Evolutionary conservation across 2,888 invertebrate genomes (phyloP).

Genomic region (Drosophila anceps): DNA sequence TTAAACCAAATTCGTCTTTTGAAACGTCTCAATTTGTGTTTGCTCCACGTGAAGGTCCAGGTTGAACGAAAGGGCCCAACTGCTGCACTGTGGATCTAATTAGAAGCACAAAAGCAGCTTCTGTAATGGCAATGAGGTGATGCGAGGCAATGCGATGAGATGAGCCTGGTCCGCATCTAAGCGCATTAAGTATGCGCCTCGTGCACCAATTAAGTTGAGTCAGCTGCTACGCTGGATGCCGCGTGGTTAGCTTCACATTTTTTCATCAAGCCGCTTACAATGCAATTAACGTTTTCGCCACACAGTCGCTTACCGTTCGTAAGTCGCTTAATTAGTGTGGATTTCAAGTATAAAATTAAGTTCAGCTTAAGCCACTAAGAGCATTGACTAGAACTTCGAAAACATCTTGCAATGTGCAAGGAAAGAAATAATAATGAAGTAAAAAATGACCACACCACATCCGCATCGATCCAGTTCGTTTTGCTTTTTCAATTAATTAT

Average conservation of each 20-base stretch:
- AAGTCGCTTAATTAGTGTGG: slow-evolving; percentile 56
- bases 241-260: slow-evolving; percentile 47
- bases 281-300: slow-evolving; percentile 73
- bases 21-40: slow-evolving; percentile 18
- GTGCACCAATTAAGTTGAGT: slow-evolving; percentile 76
- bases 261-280: slow-evolving; percentile 65
- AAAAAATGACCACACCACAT: not conserved
- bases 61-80: slow-evolving; percentile 17
- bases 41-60: slow-evolving; percentile 1
- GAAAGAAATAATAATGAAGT: not conserved
- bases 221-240: slow-evolving; percentile 44
- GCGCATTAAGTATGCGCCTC: slow-evolving; percentile 79
- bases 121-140: slow-evolving; percentile 43
- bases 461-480: not conserved
- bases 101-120: slow-evolving; percentile 65
- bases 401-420: not conserved
- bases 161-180: slow-evolving; percentile 59
- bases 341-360: slow-evolving; percentile 22
- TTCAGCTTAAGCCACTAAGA: not conserved
- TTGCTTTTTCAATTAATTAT: not conserved
- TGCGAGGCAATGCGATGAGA: slow-evolving; percentile 26
- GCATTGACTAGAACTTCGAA: slow-evolving; percentile 21
- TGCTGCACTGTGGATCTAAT: slow-evolving; percentile 63
- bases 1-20: slow-evolving; percentile 39
- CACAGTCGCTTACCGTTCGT: slow-evolving; percentile 56